Evolutionary conservation across 2,113 vertebrate genomes (phyloP).

Genomic region (Anolis carolinensis): DNA sequence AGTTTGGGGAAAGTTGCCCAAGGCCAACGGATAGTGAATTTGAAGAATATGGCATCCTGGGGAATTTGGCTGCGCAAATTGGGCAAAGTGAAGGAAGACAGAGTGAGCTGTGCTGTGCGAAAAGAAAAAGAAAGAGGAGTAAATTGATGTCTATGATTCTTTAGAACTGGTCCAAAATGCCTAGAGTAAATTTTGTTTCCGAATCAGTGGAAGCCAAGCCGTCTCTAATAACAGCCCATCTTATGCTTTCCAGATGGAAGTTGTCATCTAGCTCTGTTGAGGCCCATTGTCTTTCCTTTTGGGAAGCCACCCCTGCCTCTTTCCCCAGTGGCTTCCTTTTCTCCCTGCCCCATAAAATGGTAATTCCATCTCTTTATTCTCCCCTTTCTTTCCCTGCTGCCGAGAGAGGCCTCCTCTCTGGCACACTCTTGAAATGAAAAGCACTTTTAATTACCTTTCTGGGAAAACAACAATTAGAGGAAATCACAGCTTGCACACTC

Average conservation of each 20-base stretch:
- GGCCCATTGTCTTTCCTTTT: no score
- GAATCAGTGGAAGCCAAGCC: background rate
- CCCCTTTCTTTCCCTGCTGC: conserved; percentile 6
- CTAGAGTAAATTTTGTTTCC: background rate
- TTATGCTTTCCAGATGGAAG: no score
- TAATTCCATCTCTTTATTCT: background rate
- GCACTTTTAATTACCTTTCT: conserved; percentile 87
- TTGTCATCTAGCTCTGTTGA: background rate
- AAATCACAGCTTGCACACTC: conserved; percentile 75
- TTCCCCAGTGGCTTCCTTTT: fast-evolving
- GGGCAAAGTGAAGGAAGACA: no score
- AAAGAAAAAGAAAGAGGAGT: no score
- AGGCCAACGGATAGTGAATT: no score
- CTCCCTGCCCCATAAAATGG: no score
- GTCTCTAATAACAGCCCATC: background rate
- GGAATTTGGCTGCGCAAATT: no score
- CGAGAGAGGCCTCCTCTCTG: conserved; percentile 62
- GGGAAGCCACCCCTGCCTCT: background rate
- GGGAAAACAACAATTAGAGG: conserved; percentile 87
- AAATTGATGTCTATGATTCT: background rate
- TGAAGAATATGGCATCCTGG: no score
- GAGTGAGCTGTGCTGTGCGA: no score
- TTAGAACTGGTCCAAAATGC: background rate
- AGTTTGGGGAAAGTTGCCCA: no score
- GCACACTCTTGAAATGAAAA: conserved; percentile 75